Base-by-base conservation (phyloP, 1,140 invertebrate genomes). In the Hypothenemus hampei region DNA sequence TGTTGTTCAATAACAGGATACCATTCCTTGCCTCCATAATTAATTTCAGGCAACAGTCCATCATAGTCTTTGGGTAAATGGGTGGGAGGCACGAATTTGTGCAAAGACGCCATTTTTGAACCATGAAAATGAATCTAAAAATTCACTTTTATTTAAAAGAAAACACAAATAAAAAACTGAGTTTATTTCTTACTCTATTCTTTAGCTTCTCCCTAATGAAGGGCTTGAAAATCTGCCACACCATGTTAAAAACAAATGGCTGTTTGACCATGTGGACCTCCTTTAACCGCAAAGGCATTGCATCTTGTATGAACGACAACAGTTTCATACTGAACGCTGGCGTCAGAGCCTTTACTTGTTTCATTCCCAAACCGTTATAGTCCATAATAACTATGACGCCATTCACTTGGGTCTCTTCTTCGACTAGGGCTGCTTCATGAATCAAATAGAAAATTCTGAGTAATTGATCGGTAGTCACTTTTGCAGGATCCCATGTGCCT, bases 201-300 rank as follows among this genome's bases (percentile, higher is more conserved):
- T 82, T 86, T 24, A 93, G 77, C 70, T 94, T 94, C 58, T 91
- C 85, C 48, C 80, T 81, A 21, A 93, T 81, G 64, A 94, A 89
- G 0, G 91, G 91, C 69, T 90, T 90, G 71, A 94, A 87, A 65
- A 96, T 80, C 37, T 82, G 79, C 83, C 91, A 93, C 0, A 93
- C 84, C 67, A 92, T 81, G 60, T 89, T 91, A 71, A 94, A 93
- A 37, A 93, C 75, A 73, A 86, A 88, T 0, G 91, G 91, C 64
- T 94, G 84, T 66, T 92, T 93, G 0, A 95, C 83, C 63, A 95
- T 86, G 72, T 94, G 91, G 8, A 94, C 86, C 69, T 91, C 89
- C 70, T 91, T 92, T 61, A 94, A 80, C 54, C 91, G 78, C 11
- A 91, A 73, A 19, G 91, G 91, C 82, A 93, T 91, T 2, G 89